Percentiles rank a stretch among this genome's conserved stretches.
Evolutionary conservation across 2,888 invertebrate genomes (phyloP).

Genomic region (Drosophila prolongata): DNA sequence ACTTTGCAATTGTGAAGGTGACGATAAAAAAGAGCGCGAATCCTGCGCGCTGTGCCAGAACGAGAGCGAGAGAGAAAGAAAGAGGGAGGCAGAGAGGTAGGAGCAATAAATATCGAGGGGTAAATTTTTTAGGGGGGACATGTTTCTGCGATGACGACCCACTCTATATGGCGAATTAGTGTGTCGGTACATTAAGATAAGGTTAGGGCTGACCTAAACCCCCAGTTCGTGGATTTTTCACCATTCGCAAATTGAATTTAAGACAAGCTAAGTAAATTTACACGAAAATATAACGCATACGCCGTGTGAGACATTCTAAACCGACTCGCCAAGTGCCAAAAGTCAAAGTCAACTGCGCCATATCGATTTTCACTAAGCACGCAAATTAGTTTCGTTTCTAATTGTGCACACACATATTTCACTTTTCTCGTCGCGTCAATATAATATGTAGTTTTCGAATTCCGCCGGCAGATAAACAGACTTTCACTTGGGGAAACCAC

Average conservation of each 20-base stretch:
- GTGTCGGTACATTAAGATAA: conserved; percentile 65
- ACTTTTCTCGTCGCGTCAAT: not conserved
- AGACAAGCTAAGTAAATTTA: not conserved
- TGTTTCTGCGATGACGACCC: conserved; percentile 7
- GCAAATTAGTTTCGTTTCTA: conserved; percentile 60
- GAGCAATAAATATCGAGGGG: conserved; percentile 11
- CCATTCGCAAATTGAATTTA: not conserved
- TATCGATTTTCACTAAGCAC: conserved; percentile 74
- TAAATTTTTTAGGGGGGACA: not conserved
- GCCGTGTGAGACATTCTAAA: conserved; percentile 16
- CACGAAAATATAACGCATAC: conserved; percentile 8
- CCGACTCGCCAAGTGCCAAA: conserved; percentile 23
- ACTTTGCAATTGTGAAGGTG: conserved; percentile 9
- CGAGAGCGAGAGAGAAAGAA: conserved; percentile 22
- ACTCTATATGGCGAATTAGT: conserved; percentile 31
- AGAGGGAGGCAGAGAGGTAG: conserved; percentile 3
- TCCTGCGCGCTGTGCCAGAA: conserved; percentile 64
- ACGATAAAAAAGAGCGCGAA: conserved; percentile 68
- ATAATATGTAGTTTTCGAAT: not conserved
- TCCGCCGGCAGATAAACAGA: conserved; percentile 14
- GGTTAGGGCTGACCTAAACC: conserved; percentile 70
- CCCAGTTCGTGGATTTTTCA: conserved; percentile 6
- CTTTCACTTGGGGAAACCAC: conserved; percentile 29
- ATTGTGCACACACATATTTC: conserved; percentile 51
- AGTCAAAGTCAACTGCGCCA: conserved; percentile 29